phyloP scores from a whole-genome alignment of 2,888 invertebrate species.

The Sceliomorpha sp. region DNA sequence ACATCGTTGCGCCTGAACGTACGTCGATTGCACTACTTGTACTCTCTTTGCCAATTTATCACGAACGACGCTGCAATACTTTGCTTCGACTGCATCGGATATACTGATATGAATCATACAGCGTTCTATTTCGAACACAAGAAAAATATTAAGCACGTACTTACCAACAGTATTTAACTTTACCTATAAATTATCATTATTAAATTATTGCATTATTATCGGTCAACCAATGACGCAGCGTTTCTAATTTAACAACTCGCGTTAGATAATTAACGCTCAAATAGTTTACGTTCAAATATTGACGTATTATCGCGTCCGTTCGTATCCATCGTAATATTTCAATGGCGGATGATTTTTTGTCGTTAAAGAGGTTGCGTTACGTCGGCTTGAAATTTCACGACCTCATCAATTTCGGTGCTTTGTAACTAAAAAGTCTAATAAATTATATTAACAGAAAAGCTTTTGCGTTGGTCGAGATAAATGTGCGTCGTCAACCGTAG shows the following conservation, averaged over 20 bases:
- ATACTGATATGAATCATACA: slow-evolving; percentile 27
- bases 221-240: no score
- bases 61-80: slow-evolving; percentile 44
- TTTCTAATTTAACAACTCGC: no score
- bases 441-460: slow-evolving; percentile 29
- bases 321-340: background rate
- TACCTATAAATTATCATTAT: background rate
- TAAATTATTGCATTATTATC: background rate
- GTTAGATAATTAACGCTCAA: no score
- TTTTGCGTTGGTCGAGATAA: slow-evolving; percentile 6
- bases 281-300: no score
- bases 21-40: slow-evolving; percentile 53
- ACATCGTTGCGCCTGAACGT: slow-evolving; percentile 30
- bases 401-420: slow-evolving; percentile 7
- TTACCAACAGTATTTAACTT: background rate
- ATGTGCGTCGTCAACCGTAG: no score
- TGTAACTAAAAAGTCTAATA: slow-evolving; percentile 19
- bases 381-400: slow-evolving; percentile 8
- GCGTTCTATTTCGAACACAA: slow-evolving; percentile 31
- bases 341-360: background rate
- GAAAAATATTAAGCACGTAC: background rate
- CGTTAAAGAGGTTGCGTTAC: slow-evolving; percentile 9
- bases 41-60: slow-evolving; percentile 42
- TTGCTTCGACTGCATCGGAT: slow-evolving; percentile 24
- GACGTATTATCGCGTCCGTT: background rate